These are phyloP conservation scores for Otis tarda DNA, from an alignment of 2,113 vertebrate genomes.

Conservation along the genomic window DNA sequence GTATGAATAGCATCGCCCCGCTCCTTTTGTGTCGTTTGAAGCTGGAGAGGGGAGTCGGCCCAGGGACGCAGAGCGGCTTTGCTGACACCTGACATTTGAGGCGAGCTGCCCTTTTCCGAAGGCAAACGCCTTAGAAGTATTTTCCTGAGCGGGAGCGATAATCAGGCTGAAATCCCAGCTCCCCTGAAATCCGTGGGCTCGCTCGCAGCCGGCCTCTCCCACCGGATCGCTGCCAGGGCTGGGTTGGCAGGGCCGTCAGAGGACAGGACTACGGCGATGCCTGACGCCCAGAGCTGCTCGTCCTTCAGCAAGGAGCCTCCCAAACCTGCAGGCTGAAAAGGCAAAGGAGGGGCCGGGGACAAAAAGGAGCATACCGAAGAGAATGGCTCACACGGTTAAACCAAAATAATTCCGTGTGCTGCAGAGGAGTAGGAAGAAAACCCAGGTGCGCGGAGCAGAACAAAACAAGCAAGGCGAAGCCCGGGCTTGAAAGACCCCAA, in stretches of 20 bases:
- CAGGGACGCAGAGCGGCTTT: slow-evolving; percentile 9
- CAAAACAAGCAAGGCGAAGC: neutral
- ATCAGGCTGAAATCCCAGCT: neutral
- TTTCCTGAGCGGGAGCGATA: fast-evolving
- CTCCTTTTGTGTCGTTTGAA: neutral
- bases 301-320: neutral
- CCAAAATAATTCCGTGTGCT: no score
- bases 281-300: fast-evolving
- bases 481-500: neutral
- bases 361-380: neutral
- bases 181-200: neutral
- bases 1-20: neutral
- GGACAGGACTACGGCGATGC: neutral
- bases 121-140: neutral
- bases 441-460: neutral
- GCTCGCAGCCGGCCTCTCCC: fast-evolving
- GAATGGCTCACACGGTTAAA: no score
- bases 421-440: neutral
- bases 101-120: neutral
- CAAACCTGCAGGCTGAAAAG: fast-evolving
- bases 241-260: neutral
- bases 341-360: no score
- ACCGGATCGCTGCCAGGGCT: neutral
- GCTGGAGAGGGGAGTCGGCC: neutral
- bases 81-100: slow-evolving; percentile 55